These are phyloP conservation scores for Bolborhynchus lineola DNA, from an alignment of 2,113 vertebrate species.

Conservation along the genomic window DNA sequence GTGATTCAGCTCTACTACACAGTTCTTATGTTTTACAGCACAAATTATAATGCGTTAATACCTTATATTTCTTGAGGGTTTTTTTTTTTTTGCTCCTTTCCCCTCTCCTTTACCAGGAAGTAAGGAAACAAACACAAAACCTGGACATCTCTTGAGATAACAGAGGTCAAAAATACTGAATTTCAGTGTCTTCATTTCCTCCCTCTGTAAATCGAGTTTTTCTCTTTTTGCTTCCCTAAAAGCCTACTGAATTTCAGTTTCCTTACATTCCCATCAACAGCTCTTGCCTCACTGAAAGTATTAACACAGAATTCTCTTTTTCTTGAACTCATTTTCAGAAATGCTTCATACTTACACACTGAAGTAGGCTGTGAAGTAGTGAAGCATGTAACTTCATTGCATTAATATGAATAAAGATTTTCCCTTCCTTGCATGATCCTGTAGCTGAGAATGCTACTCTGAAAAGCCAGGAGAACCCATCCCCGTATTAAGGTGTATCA, in stretches of 20 bases:
- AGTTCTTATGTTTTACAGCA: neutral
- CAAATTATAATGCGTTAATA: neutral
- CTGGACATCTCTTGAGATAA: neutral
- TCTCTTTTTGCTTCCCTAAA: neutral
- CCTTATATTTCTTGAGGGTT: neutral
- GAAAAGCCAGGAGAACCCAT: neutral
- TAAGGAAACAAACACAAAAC: neutral
- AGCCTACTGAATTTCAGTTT: neutral
- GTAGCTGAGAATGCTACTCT: neutral
- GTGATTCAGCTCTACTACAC: neutral
- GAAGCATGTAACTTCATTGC: neutral
- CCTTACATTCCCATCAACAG: neutral
- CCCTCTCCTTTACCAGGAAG: neutral
- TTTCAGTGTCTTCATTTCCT: neutral
- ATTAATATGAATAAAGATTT: neutral
- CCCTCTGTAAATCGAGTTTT: neutral
- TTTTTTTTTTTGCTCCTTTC: rapidly evolving
- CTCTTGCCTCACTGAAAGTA: neutral
- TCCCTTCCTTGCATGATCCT: neutral
- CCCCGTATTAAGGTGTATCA: neutral
- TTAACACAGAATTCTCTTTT: neutral
- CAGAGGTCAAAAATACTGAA: neutral
- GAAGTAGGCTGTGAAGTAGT: neutral
- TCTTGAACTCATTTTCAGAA: neutral
- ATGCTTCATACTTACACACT: neutral